These are phyloP conservation scores for Trachelipus rathkii DNA, from an alignment of 1,140 invertebrate genomes.

Conservation along the genomic window DNA sequence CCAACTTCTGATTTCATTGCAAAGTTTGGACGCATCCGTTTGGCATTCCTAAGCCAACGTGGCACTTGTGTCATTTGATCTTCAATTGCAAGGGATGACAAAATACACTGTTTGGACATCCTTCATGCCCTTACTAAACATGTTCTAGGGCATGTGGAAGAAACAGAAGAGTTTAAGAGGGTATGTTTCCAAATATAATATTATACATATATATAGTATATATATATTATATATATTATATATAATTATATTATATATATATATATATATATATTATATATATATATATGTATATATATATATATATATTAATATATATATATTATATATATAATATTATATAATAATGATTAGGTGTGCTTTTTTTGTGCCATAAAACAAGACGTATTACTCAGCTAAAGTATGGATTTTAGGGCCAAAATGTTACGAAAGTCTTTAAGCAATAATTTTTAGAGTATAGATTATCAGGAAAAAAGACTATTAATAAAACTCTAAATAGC, in stretches of 20 bases:
- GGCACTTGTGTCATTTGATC: slow-evolving; percentile 89
- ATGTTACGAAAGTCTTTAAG: no score
- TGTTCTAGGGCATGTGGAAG: slow-evolving; percentile 87
- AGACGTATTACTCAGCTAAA: no score
- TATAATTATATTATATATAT: no score
- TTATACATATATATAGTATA: slow-evolving; percentile 8
- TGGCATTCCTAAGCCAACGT: slow-evolving; percentile 86
- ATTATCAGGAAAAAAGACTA: no score
- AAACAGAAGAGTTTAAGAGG: slow-evolving; percentile 87
- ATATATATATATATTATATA: no score
- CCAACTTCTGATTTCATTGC: slow-evolving; percentile 92
- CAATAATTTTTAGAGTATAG: no score
- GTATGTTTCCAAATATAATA: slow-evolving; percentile 50
- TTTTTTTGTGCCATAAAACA: no score
- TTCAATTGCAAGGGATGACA: slow-evolving; percentile 90
- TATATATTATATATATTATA: slow-evolving; percentile 10
- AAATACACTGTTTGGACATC: slow-evolving; percentile 93
- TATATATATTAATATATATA: no score
- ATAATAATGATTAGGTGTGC: slow-evolving; percentile 21
- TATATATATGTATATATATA: slow-evolving; percentile 2
- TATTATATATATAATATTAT: no score
- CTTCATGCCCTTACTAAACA: slow-evolving; percentile 88
- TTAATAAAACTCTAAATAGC: no score
- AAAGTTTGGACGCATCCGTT: slow-evolving; percentile 85
- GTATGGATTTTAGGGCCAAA: no score